phyloP scores from a whole-genome alignment of 2,113 vertebrate species.

The Balaeniceps rex region DNA sequence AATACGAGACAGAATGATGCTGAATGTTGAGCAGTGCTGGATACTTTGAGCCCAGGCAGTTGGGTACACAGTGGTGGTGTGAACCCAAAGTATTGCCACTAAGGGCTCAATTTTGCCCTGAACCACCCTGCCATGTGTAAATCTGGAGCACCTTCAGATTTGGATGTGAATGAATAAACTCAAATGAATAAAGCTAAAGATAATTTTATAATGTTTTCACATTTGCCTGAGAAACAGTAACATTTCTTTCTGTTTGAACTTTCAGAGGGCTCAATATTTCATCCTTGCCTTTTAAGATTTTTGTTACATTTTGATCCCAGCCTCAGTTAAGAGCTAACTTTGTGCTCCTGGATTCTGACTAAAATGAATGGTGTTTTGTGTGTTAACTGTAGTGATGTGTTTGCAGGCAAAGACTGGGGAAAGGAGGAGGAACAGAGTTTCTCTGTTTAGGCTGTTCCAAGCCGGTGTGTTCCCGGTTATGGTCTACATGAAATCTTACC shows the following conservation, averaged over 20 bases:
- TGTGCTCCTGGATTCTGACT: not conserved
- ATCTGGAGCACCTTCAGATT: not conserved
- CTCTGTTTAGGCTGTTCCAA: not conserved
- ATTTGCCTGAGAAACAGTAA: not conserved
- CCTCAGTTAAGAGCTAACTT: not conserved
- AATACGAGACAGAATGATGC: not conserved
- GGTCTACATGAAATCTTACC: not conserved
- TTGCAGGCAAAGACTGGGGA: not conserved
- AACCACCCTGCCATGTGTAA: not conserved
- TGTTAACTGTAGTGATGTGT: not conserved
- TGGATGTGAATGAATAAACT: not conserved
- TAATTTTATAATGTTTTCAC: not conserved
- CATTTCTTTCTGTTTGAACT: not conserved
- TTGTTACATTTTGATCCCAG: not conserved
- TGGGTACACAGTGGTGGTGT: not conserved
- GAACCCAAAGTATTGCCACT: not conserved
- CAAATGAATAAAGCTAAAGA: not conserved
- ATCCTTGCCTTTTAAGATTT: not conserved
- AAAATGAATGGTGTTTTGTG: not conserved
- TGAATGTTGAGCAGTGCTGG: not conserved
- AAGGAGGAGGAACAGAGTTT: not conserved
- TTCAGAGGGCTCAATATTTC: not conserved
- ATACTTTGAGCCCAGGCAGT: not conserved
- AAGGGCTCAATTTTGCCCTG: not conserved
- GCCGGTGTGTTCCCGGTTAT: not conserved